Conservation (phyloP, 1,140 invertebrate species). For the Drosophila tropicalis region DNA sequence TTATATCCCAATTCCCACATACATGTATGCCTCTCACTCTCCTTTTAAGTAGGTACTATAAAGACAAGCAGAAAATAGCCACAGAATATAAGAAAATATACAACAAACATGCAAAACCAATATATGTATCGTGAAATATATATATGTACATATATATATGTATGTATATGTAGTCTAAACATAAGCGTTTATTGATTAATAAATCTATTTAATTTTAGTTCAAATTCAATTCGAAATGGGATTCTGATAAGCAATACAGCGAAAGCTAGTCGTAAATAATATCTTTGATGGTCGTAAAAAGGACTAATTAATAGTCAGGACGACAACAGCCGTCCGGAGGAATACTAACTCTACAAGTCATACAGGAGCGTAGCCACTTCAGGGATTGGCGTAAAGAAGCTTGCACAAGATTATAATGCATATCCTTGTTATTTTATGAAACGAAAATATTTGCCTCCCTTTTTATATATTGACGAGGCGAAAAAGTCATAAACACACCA, state of each 20-base stretch:
- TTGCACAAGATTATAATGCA: conserved; percentile 29
- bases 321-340: neutral
- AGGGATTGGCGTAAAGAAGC: neutral
- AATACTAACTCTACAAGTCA: conserved; percentile 38
- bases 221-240: conserved; percentile 45
- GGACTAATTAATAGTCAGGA: conserved; percentile 9
- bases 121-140: neutral
- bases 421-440: conserved; percentile 30
- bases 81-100: conserved; percentile 35
- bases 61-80: conserved; percentile 54
- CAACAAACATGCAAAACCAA: neutral
- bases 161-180: conserved; percentile 60
- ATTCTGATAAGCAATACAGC: conserved; percentile 1
- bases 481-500: conserved; percentile 66
- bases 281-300: conserved; percentile 32
- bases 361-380: conserved; percentile 2
- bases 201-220: conserved; percentile 80
- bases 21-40: neutral
- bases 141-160: neutral
- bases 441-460: conserved; percentile 58
- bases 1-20: neutral
- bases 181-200: conserved; percentile 80
- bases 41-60: conserved; percentile 23
- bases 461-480: conserved; percentile 39
- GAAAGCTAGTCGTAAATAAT: conserved; percentile 26